Evolutionary conservation across 2,888 invertebrate species (phyloP).

Genomic region (Andrena minutula): DNA sequence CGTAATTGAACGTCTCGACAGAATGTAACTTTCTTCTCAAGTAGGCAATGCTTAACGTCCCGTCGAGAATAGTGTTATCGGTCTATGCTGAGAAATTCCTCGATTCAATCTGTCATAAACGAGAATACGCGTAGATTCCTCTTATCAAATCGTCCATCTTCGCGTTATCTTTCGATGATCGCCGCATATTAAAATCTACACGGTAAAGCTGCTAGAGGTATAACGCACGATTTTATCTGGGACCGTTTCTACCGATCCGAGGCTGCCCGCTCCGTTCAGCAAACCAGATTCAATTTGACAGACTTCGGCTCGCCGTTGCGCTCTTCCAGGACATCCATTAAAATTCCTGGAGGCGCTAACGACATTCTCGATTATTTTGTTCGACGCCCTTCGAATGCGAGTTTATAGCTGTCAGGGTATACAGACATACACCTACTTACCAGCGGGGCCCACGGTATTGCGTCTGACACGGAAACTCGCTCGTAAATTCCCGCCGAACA

Average conservation of each 20-base stretch:
- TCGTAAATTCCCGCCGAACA: slow-evolving; percentile 81
- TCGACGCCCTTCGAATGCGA: slow-evolving; percentile 71
- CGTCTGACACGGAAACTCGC: slow-evolving; percentile 79
- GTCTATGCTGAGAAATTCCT: not conserved
- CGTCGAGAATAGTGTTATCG: not conserved
- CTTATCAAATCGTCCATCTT: slow-evolving; percentile 10
- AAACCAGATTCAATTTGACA: slow-evolving; percentile 50
- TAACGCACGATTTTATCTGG: not conserved
- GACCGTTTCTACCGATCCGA: not conserved
- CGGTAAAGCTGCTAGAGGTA: too few species aligned
- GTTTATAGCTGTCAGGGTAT: slow-evolving; percentile 75
- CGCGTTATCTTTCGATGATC: too few species aligned
- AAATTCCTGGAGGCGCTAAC: slow-evolving; percentile 75
- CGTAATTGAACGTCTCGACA: slow-evolving; percentile 15
- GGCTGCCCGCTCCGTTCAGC: not conserved
- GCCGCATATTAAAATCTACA: not conserved
- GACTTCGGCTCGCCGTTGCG: slow-evolving; percentile 45
- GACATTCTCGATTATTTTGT: slow-evolving; percentile 74
- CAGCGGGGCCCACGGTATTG: slow-evolving; percentile 74
- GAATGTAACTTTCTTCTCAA: slow-evolving; percentile 22
- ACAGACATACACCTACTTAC: slow-evolving; percentile 75
- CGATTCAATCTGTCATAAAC: not conserved
- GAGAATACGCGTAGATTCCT: not conserved
- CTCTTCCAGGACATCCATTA: slow-evolving; percentile 66
- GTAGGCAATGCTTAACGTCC: not conserved